These are phyloP conservation scores for Taeniopygia guttata DNA, from an alignment of 2,797 vertebrate species.

Conservation along the genomic window DNA sequence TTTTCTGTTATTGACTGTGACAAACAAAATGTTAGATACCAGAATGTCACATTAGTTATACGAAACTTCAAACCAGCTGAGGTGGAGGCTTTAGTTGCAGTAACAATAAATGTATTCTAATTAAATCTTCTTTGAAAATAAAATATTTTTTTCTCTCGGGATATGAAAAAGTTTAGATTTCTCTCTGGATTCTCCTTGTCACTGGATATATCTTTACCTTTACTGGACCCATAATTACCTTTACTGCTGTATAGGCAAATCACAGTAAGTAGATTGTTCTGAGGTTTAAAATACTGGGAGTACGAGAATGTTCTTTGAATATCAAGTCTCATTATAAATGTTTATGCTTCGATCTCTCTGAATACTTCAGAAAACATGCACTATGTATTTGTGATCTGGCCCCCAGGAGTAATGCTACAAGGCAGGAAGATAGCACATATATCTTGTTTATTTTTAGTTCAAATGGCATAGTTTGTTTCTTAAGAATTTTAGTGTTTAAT, in stretches of 20 bases:
- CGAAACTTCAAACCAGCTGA: not conserved
- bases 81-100: not conserved
- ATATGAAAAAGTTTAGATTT: not conserved
- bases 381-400: fast-evolving
- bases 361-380: not conserved
- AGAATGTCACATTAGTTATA: not conserved
- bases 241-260: not conserved
- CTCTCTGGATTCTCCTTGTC: not conserved
- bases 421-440: not conserved
- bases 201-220: not conserved
- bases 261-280: not conserved
- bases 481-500: not conserved
- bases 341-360: not conserved
- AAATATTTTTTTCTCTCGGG: not conserved
- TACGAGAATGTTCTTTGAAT: not conserved
- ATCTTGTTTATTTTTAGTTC: not conserved
- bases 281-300: not conserved
- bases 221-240: not conserved
- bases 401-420: not conserved
- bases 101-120: not conserved
- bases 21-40: not conserved
- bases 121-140: not conserved
- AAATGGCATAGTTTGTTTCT: not conserved
- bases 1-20: not conserved
- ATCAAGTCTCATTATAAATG: not conserved